These are phyloP conservation scores for Agriopis marginaria DNA, from an alignment of 2,888 invertebrate genomes.

Conservation along the genomic window DNA sequence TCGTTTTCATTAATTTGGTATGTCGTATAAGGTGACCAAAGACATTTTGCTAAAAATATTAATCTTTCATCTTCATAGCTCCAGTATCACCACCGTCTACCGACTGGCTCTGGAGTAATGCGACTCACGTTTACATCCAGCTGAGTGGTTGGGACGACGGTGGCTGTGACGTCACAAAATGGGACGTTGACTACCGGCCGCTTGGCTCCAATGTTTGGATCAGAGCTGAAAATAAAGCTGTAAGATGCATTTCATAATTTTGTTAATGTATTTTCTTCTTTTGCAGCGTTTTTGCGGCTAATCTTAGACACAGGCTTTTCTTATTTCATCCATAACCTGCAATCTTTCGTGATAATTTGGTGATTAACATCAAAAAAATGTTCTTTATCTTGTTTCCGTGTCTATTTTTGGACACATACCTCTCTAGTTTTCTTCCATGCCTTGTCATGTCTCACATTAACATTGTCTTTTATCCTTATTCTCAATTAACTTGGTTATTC, in stretches of 20 bases:
- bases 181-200: slow-evolving; percentile 90
- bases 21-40: background rate
- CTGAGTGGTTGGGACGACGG: slow-evolving; percentile 94
- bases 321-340: background rate
- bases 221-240: slow-evolving; percentile 77
- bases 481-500: no score
- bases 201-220: slow-evolving; percentile 82
- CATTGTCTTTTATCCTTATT: no score
- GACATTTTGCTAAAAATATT: background rate
- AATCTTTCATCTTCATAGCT: slow-evolving; percentile 65
- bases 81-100: slow-evolving; percentile 90
- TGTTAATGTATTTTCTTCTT: background rate
- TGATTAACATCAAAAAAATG: no score
- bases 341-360: background rate
- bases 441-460: no score
- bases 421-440: background rate
- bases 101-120: slow-evolving; percentile 92
- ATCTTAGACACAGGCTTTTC: background rate
- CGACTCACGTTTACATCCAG: slow-evolving; percentile 92
- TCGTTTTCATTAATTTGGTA: no score
- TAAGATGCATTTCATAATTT: slow-evolving; percentile 50
- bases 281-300: background rate
- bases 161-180: slow-evolving; percentile 93
- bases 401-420: background rate
- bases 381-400: no score